These are phyloP conservation scores for Halichoeres trimaculatus DNA, from an alignment of 2,113 vertebrate genomes.

Conservation along the genomic window DNA sequence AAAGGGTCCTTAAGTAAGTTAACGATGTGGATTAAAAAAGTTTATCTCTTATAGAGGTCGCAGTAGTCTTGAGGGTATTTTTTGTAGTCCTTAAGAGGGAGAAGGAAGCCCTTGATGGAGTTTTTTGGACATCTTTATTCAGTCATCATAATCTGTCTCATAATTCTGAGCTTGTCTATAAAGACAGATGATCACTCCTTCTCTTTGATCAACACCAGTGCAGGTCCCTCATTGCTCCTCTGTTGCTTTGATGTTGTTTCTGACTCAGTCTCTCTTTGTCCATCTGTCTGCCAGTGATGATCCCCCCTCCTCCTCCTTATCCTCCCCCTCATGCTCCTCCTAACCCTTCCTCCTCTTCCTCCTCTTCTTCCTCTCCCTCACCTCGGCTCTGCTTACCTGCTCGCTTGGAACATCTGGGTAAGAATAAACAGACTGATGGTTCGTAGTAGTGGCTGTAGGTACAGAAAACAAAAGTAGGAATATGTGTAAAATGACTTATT, in stretches of 20 bases:
- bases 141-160: no score
- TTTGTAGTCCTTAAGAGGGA: background rate
- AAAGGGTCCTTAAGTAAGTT: background rate
- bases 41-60: background rate
- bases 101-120: background rate
- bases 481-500: background rate
- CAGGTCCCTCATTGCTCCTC: background rate
- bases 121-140: background rate
- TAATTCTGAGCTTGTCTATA: slow-evolving; percentile 7
- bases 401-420: slow-evolving; percentile 73
- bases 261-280: slow-evolving; percentile 24
- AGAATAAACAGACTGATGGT: slow-evolving; percentile 18
- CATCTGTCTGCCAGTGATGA: slow-evolving; percentile 72
- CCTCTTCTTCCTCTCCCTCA: slow-evolving; percentile 9
- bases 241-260: background rate
- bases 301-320: slow-evolving; percentile 80
- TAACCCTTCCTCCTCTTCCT: slow-evolving; percentile 15
- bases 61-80: background rate
- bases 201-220: background rate
- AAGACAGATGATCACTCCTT: background rate
- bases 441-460: background rate
- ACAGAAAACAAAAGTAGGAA: background rate
- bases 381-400: slow-evolving; percentile 67
- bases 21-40: background rate
- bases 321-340: slow-evolving; percentile 66